Base-by-base conservation (phyloP, 1,140 invertebrate genomes). In the Calliopsis andreniformis region DNA sequence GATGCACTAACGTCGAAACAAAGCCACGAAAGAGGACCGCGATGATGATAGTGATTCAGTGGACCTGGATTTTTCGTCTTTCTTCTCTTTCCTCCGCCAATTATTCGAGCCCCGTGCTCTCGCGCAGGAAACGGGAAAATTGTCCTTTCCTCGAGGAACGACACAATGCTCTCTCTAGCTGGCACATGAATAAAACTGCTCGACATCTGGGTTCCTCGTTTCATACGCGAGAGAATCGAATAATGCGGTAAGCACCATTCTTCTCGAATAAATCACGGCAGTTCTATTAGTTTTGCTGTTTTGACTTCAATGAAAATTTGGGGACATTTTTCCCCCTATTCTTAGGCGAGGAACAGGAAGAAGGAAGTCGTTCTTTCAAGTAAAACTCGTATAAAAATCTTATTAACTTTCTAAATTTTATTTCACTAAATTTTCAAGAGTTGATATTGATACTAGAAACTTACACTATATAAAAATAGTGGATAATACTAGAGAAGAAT, bases 141-240 rank as follows among this genome's bases (percentile, higher is more conserved):
- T 73, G 51, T 39, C 68, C 68, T 45, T 71, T 56, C 64, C 35
- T 62, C 47, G 14, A 30, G 12, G 18, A 82, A 76, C 69, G 72
- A 68, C 20, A 23, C 66, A 47, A 75, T 80, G 62, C 25, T n/a
- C 62, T 68, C 67, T 67, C 49, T 39, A 72, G 20, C 28, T 79
- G 76, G 58, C 71, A 79, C 53, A 51, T 84, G 76, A 87, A 86
- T 87, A 78, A 79, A 85, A 85, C 63, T 76, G 56, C 67, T 47
- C 59, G 53, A 80, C 78, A 85, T 84, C 72, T 88, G 78, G 85
- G 85, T 89, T 84, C 64, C 76, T 71, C 75, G 63, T 78, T 89
- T 87, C 72, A 87, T 86, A 89, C 84, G 79, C 78, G 78, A 87
- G 55, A 62, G 69, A 79, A 25, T 85, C 80, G n/a, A n/a, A 47